Evolutionary conservation across 2,113 vertebrate genomes (phyloP).

Genomic region (Orthonyx spaldingii): DNA sequence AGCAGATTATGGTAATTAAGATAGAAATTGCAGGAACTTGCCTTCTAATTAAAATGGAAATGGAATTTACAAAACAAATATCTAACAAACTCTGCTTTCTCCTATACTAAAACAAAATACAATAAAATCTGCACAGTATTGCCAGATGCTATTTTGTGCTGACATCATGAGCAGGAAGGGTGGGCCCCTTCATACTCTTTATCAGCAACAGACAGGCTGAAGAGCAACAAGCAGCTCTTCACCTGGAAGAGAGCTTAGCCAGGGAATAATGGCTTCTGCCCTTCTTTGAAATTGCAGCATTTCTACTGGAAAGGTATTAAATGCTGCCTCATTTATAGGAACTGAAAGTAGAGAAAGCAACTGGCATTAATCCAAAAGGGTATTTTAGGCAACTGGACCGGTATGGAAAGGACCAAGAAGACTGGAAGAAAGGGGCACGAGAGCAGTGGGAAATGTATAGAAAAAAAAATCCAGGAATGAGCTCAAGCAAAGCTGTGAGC

Average conservation of each 20-base stretch:
- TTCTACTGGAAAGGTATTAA: not conserved
- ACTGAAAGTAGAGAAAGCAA: not conserved
- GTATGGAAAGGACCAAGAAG: not conserved
- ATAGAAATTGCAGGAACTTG: conserved; percentile 65
- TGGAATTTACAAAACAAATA: conserved; percentile 62
- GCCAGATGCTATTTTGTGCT: not conserved
- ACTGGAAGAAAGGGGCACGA: not conserved
- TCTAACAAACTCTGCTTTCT: conserved; percentile 27
- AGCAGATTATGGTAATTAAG: conserved; percentile 63
- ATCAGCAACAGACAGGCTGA: not conserved
- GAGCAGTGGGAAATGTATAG: not conserved
- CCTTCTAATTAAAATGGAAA: conserved; percentile 68
- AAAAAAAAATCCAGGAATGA: not conserved
- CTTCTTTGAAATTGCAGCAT: not conserved
- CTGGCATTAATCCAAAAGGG: not conserved
- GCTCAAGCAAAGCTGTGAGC: not conserved
- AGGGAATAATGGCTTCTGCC: not conserved
- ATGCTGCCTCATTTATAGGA: not conserved
- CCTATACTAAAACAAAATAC: not conserved
- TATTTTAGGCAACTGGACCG: not conserved
- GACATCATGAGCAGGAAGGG: not conserved
- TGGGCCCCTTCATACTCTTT: not conserved
- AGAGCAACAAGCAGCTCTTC: not conserved
- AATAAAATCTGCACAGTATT: not conserved
- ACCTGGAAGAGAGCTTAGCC: not conserved